These are phyloP conservation scores for Stomatorhinus walkeri DNA, from an alignment of 2,797 vertebrate genomes.

Conservation along the genomic window DNA sequence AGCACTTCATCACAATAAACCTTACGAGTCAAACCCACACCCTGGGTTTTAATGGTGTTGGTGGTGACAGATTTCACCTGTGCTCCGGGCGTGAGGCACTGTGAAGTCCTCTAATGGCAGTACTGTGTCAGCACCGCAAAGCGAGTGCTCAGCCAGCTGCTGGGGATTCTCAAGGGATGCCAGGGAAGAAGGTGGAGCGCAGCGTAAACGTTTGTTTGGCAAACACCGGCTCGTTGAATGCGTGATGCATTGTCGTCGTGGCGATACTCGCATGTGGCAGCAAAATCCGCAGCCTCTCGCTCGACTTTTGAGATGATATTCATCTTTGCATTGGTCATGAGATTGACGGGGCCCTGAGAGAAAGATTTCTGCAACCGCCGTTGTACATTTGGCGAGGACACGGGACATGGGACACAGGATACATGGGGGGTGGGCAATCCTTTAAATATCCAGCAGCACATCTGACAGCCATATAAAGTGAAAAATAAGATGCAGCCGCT, in stretches of 20 bases:
- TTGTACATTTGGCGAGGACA: not conserved
- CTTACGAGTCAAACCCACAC: not conserved
- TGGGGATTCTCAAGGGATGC: not conserved
- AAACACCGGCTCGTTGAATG: not conserved
- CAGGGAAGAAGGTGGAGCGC: not conserved
- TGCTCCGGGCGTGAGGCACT: not conserved
- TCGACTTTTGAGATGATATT: not conserved
- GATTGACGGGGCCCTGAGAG: not conserved
- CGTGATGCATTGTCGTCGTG: not conserved
- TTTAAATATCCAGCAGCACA: not conserved
- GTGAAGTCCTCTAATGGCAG: not conserved
- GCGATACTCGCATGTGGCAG: not conserved
- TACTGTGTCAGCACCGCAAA: not conserved
- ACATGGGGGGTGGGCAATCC: not conserved
- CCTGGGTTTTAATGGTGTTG: not conserved
- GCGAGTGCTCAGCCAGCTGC: not conserved
- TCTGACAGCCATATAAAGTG: not conserved
- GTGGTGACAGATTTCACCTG: slow-evolving; percentile 8
- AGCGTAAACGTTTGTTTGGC: not conserved
- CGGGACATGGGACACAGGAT: not conserved
- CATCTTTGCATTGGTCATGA: not conserved
- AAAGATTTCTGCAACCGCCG: not conserved
- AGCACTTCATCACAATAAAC: not conserved
- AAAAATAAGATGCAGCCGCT: not conserved
- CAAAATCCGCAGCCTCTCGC: not conserved